Evolutionary conservation across 2,797 vertebrate species (phyloP).

Genomic region (Muscicapa striata): DNA sequence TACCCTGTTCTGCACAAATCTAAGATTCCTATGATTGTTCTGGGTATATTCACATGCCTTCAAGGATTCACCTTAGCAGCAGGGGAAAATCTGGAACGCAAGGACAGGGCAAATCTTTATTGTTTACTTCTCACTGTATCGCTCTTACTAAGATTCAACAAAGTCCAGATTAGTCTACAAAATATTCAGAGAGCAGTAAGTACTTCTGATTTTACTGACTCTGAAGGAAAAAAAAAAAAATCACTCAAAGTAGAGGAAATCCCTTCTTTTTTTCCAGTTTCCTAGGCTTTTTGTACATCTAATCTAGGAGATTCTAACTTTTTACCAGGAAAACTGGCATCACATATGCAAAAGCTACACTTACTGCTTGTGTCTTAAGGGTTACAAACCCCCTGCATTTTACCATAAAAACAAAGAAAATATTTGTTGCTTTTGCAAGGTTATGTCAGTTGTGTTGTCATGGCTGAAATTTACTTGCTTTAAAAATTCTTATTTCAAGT

Average conservation of each 20-base stretch:
- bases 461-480: conserved; percentile 36
- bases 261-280: fast-evolving
- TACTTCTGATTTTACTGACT: not conserved
- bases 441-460: conserved; percentile 24
- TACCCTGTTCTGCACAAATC: not conserved
- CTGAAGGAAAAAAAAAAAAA: not conserved
- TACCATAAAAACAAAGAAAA: conserved; percentile 1
- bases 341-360: not conserved
- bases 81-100: not conserved
- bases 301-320: not conserved
- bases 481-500: conserved; percentile 50
- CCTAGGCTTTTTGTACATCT: not conserved
- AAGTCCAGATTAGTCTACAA: not conserved
- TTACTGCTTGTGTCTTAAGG: not conserved
- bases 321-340: not conserved
- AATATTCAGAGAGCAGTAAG: not conserved
- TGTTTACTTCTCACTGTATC: not conserved
- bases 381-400: not conserved
- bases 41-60: not conserved
- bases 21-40: not conserved
- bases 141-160: not conserved
- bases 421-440: not conserved
- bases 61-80: not conserved
- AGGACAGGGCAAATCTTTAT: not conserved
- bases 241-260: not conserved